phyloP scores from a whole-genome alignment of 1,140 invertebrate genomes.

The Geopemphigus sp. region DNA sequence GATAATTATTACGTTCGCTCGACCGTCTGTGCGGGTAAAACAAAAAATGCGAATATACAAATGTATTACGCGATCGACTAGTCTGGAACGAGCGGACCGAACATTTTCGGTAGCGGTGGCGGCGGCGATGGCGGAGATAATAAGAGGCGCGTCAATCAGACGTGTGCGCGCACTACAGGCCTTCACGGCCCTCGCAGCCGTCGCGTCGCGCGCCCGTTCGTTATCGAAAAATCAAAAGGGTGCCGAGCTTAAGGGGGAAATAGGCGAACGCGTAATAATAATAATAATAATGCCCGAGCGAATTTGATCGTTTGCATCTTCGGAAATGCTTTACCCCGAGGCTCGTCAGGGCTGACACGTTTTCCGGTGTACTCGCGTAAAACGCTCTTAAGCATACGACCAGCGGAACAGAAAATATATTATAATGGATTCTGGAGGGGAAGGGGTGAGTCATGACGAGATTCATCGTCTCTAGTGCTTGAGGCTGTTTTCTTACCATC shows the following conservation, averaged over 20 bases:
- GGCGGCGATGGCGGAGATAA: not conserved
- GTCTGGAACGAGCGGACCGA: not conserved
- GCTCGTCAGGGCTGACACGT: not conserved
- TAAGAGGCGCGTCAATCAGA: slow-evolving; percentile 1
- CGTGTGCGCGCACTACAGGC: not conserved
- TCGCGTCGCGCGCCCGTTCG: not conserved
- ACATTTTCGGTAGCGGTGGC: not conserved
- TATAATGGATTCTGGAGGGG: too few relatives aligned
- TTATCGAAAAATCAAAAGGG: slow-evolving; percentile 4
- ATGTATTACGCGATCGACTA: not conserved
- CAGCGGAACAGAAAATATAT: not conserved
- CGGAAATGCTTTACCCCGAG: not conserved
- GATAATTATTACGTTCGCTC: slow-evolving; percentile 12
- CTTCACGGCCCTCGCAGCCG: not conserved
- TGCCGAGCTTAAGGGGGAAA: too few relatives aligned
- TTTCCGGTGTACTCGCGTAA: not conserved
- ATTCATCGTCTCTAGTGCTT: not conserved
- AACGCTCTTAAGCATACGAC: not conserved
- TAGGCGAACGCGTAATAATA: too few relatives aligned
- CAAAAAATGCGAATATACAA: not conserved
- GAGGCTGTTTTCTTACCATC: not conserved
- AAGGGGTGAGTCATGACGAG: not conserved
- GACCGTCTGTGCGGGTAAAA: not conserved
- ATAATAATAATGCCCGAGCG: not conserved
- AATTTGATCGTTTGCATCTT: not conserved